Conservation (phyloP, 2,888 invertebrate species). For the Busseola fusca region DNA sequence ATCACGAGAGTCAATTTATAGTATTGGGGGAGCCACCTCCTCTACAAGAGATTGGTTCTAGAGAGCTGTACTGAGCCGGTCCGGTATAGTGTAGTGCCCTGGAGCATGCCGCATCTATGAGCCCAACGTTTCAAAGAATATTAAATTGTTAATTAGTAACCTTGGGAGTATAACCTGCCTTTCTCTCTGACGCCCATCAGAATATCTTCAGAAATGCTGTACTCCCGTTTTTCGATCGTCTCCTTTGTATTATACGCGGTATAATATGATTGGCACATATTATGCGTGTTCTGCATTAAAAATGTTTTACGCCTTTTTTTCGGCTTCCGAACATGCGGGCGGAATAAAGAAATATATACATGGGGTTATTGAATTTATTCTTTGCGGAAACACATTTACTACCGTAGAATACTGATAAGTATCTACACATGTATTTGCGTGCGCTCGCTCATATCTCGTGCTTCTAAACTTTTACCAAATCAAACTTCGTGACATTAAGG, state of each 20-base stretch:
- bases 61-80: neutral
- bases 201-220: neutral
- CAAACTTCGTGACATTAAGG: neutral
- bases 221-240: conserved; percentile 5
- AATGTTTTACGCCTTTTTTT: conserved; percentile 28
- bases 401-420: conserved; percentile 25
- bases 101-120: neutral
- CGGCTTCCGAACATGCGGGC: conserved; percentile 29
- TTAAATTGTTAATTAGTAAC: neutral
- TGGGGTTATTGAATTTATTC: conserved; percentile 45
- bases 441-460: neutral
- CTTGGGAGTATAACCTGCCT: neutral
- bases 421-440: conserved; percentile 8
- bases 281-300: conserved; percentile 32
- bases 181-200: neutral
- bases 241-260: conserved; percentile 10
- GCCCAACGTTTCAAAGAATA: neutral
- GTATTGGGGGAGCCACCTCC: conserved; percentile 3
- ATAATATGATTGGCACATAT: conserved; percentile 24
- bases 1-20: conserved; percentile 25
- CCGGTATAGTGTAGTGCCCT: conserved; percentile 15
- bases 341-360: conserved; percentile 34
- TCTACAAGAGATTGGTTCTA: neutral
- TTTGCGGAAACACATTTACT: conserved; percentile 39
- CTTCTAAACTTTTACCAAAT: conserved; percentile 10